Conservation (phyloP, 2,797 vertebrate genomes). For the Nyctalus aviator region DNA sequence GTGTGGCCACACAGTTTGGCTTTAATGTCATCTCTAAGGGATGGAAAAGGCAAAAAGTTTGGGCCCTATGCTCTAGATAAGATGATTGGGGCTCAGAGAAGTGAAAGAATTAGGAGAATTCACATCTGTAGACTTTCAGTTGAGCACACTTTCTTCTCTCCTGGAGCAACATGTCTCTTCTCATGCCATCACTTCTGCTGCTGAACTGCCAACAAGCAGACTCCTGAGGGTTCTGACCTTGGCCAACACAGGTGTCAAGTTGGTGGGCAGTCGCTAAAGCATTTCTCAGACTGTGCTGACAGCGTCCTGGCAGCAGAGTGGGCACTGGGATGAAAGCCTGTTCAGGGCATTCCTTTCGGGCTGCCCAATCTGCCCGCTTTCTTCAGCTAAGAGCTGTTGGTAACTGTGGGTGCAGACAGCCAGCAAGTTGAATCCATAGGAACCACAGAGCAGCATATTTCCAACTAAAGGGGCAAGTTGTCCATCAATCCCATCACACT, state of each 20-base stretch:
- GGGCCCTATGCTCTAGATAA: slow-evolving; percentile 1
- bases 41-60: neutral
- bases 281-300: slow-evolving; percentile 52
- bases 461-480: neutral
- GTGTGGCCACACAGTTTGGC: neutral
- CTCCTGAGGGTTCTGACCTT: slow-evolving; percentile 48
- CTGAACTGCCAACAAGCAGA: neutral
- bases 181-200: neutral
- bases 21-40: neutral
- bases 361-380: neutral
- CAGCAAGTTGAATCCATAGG: neutral
- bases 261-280: neutral
- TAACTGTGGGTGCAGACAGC: slow-evolving; percentile 11
- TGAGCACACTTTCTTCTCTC: neutral
- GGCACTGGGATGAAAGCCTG: neutral
- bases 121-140: neutral
- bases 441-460: neutral
- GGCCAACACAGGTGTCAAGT: slow-evolving; percentile 3
- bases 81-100: neutral
- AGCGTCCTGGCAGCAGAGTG: slow-evolving; percentile 51
- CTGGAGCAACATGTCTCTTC: neutral
- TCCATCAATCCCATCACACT: slow-evolving; percentile 15
- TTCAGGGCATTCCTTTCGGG: neutral
- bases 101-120: neutral
- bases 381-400: slow-evolving; percentile 50